Conservation (phyloP, 2,113 vertebrate species). For the Dicerorhinus sumatrensis region DNA sequence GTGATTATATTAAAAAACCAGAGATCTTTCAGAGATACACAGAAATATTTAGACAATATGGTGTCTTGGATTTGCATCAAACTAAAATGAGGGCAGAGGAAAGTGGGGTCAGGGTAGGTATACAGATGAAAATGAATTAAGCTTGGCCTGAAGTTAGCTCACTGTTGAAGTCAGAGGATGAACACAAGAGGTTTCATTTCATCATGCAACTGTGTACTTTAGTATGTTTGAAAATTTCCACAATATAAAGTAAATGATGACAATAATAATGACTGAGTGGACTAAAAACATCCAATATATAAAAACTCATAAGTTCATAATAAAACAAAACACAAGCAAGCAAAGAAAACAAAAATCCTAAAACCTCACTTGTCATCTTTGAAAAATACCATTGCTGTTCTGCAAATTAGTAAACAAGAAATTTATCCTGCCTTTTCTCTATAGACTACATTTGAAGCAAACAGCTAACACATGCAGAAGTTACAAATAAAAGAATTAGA, state of each 20-base stretch:
- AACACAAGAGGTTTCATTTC: neutral
- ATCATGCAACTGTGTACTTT: neutral
- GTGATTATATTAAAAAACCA: neutral
- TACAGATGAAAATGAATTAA: neutral
- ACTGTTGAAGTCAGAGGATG: neutral
- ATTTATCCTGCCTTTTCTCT: neutral
- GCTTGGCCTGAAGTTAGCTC: neutral
- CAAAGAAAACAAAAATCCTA: neutral
- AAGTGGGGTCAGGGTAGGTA: neutral
- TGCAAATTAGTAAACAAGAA: constrained; percentile 17
- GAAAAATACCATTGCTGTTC: neutral
- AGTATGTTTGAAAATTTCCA: neutral
- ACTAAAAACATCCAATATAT: neutral
- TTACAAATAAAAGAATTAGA: constrained; percentile 22
- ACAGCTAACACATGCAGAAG: constrained; percentile 16
- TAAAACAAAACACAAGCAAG: neutral
- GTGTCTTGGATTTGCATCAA: neutral
- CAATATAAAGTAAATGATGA: neutral
- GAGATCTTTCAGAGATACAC: neutral
- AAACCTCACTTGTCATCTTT: neutral
- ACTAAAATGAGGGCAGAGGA: neutral
- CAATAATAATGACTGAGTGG: neutral
- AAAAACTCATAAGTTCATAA: neutral
- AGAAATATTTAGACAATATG: neutral
- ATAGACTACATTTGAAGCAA: neutral